Percentiles rank a stretch among this genome's conserved stretches.
Evolutionary conservation across 2,797 vertebrate species (phyloP).

Genomic region (Paratrypauchen microcephalus): DNA sequence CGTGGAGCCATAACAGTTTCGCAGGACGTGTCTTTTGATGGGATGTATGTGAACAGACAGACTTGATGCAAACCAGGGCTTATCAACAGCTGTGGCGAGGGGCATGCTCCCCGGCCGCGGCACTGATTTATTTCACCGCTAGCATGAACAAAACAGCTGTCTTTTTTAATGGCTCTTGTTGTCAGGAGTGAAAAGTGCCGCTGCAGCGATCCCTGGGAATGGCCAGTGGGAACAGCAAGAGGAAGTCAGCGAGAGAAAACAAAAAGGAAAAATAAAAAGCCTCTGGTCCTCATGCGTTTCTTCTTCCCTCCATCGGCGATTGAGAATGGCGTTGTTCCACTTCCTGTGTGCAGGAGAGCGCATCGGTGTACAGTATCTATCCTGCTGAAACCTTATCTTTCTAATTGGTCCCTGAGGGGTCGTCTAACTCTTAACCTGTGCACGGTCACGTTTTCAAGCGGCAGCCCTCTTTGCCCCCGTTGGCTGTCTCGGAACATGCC

Average conservation of each 20-base stretch:
- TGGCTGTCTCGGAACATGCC: constrained; percentile 49
- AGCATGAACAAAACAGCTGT: constrained; percentile 49
- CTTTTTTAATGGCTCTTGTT: constrained; percentile 44
- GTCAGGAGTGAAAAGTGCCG: constrained; percentile 45
- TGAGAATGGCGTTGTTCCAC: constrained; percentile 57
- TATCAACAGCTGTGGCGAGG: constrained; percentile 36
- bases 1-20: constrained; percentile 18
- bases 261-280: constrained; percentile 2
- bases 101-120: constrained; percentile 45
- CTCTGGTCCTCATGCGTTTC: constrained; percentile 10
- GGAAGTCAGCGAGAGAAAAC: background rate
- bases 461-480: constrained; percentile 21
- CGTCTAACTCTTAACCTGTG: constrained; percentile 49
- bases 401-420: constrained; percentile 62
- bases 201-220: constrained; percentile 28
- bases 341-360: constrained; percentile 46
- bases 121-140: constrained; percentile 48
- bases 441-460: constrained; percentile 62
- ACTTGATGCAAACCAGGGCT: constrained; percentile 37
- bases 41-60: constrained; percentile 21
- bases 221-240: constrained; percentile 17
- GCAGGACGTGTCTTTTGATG: constrained; percentile 21
- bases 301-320: constrained; percentile 41
- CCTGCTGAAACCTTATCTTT: constrained; percentile 65
- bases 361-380: constrained; percentile 51